These are phyloP conservation scores for Campylorhamphus procurvoides DNA, from an alignment of 2,113 vertebrate species.

Conservation along the genomic window DNA sequence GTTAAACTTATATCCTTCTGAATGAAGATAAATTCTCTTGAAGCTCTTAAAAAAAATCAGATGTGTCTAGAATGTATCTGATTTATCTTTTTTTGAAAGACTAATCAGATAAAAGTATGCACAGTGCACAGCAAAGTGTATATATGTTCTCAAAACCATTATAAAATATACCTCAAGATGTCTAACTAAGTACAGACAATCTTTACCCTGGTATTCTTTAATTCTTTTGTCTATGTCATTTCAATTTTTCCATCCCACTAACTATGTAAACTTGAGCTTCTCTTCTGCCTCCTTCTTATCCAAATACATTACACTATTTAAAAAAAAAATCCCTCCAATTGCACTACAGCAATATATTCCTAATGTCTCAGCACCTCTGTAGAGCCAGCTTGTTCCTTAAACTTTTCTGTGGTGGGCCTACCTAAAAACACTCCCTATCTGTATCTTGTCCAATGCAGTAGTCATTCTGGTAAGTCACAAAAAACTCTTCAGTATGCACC, in stretches of 20 bases:
- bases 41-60: slow-evolving; percentile 54
- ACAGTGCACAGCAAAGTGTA: slow-evolving; percentile 35
- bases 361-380: not conserved
- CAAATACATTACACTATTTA: not conserved
- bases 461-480: not conserved
- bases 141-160: not conserved
- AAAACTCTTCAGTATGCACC: not conserved
- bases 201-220: not conserved
- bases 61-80: slow-evolving; percentile 51
- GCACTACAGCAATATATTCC: not conserved
- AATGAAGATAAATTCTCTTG: slow-evolving; percentile 61
- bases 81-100: slow-evolving; percentile 65
- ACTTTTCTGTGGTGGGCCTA: not conserved
- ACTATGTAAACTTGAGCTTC: not conserved
- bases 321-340: not conserved
- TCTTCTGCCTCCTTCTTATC: not conserved
- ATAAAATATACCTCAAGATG: not conserved
- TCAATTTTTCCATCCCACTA: not conserved
- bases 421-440: not conserved
- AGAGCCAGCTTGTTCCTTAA: not conserved
- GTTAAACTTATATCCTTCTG: slow-evolving; percentile 66
- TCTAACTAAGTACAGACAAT: not conserved
- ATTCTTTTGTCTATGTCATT: not conserved
- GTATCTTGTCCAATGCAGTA: not conserved
- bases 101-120: slow-evolving; percentile 61